Percentiles rank a stretch among this genome's conserved stretches.
Evolutionary conservation across 2,797 vertebrate species (phyloP).

Genomic region (Semotilus atromaculatus): DNA sequence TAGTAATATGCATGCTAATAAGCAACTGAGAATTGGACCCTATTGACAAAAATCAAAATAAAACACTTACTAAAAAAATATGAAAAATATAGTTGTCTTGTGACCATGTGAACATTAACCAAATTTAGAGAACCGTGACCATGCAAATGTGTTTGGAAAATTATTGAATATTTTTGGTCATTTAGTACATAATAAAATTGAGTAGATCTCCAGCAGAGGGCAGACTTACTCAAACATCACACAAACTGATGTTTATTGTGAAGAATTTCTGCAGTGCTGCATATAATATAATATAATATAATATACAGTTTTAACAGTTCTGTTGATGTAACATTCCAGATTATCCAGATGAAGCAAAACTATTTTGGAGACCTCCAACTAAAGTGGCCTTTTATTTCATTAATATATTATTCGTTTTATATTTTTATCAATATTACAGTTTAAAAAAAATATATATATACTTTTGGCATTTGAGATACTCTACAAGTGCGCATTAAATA

Average conservation of each 20-base stretch:
- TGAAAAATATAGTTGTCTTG: neutral
- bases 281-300: neutral
- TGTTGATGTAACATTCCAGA: too few species aligned
- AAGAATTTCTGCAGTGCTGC: neutral
- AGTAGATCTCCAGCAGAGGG: constrained; percentile 22
- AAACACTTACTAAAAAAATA: neutral
- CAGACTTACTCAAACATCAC: constrained; percentile 4
- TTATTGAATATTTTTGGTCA: neutral
- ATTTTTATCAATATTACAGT: too few species aligned
- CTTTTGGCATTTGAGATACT: too few species aligned
- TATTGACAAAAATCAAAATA: too few species aligned
- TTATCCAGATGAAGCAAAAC: too few species aligned
- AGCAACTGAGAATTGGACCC: neutral
- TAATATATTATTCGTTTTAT: too few species aligned
- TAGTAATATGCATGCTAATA: neutral
- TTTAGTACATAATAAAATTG: neutral
- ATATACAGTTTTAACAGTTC: too few species aligned
- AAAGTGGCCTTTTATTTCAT: neutral
- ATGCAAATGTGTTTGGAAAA: neutral
- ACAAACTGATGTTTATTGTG: neutral
- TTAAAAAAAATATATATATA: too few species aligned
- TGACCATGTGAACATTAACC: neutral
- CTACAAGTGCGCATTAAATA: too few species aligned
- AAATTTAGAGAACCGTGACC: neutral
- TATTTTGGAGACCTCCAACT: too few species aligned